Conservation (phyloP, 1,140 invertebrate genomes). For the Vanessa atalanta region DNA sequence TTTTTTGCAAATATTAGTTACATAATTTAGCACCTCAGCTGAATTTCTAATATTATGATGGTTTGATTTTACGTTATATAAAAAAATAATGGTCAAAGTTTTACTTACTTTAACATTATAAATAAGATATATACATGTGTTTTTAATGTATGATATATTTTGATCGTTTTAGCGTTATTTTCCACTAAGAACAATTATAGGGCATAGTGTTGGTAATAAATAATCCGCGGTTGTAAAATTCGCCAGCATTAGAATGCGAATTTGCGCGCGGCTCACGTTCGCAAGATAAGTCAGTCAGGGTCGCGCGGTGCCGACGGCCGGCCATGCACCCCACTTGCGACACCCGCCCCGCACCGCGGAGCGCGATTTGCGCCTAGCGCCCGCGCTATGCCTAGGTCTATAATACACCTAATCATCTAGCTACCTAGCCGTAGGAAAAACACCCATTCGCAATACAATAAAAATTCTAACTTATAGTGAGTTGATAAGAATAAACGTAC, state of each 20-base stretch:
- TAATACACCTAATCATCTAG: constrained; percentile 2
- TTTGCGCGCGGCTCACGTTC: constrained; percentile 77
- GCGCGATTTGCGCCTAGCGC: constrained; percentile 32
- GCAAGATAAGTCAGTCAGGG: constrained; percentile 80
- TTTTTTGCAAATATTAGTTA: no score
- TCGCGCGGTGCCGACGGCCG: constrained; percentile 77
- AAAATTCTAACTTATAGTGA: neutral
- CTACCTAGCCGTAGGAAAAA: constrained; percentile 61
- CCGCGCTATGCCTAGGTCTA: constrained; percentile 18
- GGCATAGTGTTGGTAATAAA: constrained; percentile 32
- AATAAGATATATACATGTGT: no score
- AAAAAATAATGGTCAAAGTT: no score
- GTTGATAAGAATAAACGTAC: neutral
- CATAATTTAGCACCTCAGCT: no score
- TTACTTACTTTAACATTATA: no score
- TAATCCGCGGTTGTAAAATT: constrained; percentile 59
- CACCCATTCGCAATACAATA: constrained; percentile 48
- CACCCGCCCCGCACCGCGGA: constrained; percentile 51
- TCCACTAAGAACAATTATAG: constrained; percentile 16
- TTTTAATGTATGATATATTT: neutral
- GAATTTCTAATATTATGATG: no score
- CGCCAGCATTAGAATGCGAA: constrained; percentile 76
- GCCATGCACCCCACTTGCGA: constrained; percentile 75
- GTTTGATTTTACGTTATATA: no score
- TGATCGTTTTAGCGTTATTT: neutral